Base-by-base conservation (phyloP, 2,888 invertebrate species). In the Polietes domitor region DNA sequence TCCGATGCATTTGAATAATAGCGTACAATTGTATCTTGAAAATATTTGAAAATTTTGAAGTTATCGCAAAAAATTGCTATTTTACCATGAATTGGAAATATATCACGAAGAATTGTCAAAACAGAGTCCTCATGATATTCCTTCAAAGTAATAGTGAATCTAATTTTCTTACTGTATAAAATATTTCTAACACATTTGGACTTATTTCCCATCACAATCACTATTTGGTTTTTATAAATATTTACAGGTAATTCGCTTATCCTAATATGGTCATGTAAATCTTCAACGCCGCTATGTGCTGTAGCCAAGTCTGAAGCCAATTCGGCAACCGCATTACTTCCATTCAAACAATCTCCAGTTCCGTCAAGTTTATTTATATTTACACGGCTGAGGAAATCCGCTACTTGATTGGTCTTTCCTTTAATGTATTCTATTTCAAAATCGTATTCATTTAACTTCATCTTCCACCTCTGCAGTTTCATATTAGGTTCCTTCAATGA, bases 381-480 rank as follows among this genome's bases (percentile, higher is more conserved):
- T 86, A 82, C 24, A 76, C 85, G 0, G n/a, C n/a, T n/a, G n/a
- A n/a, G n/a, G n/a, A n/a, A n/a, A n/a, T n/a, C n/a, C n/a, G n/a
- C n/a, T n/a, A 84, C 82, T 0, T 70, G 47, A 73, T 86, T 86
- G 50, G 74, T 43, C 43, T 80, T 80, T 26, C 87, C 85, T 71
- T 86, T 87, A 50, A 86, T 84, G 47, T 86, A 87, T 78, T 80
- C 76, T 19, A 84, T 77, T 9, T 50, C 65, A 5, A 72, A 79
- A 3, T 68, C 24, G 17, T 50, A 83, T 19, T 77, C 80, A n/a
- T 68, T 70, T 21, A 79, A n/a, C 6, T 12, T n/a, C 17, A 78
- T 12, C 41, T 81, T 75, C 84, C 80, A n/a, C n/a, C n/a, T n/a
- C n/a, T n/a, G n/a, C n/a, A n/a, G n/a, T n/a, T n/a, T n/a, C n/a